phyloP scores from a whole-genome alignment of 2,888 invertebrate genomes.

The Caenorhabditis becei region DNA sequence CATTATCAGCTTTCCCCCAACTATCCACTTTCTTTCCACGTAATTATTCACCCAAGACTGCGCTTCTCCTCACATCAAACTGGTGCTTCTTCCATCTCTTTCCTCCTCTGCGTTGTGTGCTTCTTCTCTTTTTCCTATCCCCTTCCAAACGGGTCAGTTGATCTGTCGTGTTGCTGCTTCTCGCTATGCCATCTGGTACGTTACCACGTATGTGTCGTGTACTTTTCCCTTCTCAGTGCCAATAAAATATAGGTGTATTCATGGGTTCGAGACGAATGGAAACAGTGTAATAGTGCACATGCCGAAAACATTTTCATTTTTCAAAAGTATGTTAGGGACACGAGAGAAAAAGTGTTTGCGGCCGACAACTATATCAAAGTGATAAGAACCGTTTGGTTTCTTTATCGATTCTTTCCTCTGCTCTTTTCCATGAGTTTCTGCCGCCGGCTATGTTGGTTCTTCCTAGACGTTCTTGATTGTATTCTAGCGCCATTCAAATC shows the following conservation, averaged over 20 bases:
- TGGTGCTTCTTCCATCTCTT: constrained; percentile 38
- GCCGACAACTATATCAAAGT: constrained; percentile 8
- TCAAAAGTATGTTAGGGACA: constrained; percentile 14
- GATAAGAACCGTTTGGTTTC: constrained; percentile 43
- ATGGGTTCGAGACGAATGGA: not conserved
- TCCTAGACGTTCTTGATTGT: not conserved
- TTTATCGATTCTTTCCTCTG: constrained; percentile 21
- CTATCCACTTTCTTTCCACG: constrained; percentile 14
- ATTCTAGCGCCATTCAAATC: constrained; percentile 40
- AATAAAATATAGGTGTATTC: constrained; percentile 25
- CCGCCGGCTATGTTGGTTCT: not conserved
- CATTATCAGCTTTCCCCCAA: constrained; percentile 15
- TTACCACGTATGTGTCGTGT: constrained; percentile 26
- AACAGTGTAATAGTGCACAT: constrained; percentile 22
- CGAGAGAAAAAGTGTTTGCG: constrained; percentile 7
- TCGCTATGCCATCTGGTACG: constrained; percentile 50
- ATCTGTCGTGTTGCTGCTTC: constrained; percentile 37
- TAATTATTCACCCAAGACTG: constrained; percentile 45
- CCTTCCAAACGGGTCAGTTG: constrained; percentile 44
- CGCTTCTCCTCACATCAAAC: constrained; percentile 25
- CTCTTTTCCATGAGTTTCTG: constrained; percentile 15
- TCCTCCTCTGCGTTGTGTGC: constrained; percentile 38
- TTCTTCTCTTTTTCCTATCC: constrained; percentile 14
- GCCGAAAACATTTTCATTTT: constrained; percentile 8
- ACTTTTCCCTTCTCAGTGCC: not conserved